Evolutionary conservation across 2,888 invertebrate species (phyloP), one percentile per base, ranked within the genome.

Genomic region (Cyaniris semiargus): DNA sequence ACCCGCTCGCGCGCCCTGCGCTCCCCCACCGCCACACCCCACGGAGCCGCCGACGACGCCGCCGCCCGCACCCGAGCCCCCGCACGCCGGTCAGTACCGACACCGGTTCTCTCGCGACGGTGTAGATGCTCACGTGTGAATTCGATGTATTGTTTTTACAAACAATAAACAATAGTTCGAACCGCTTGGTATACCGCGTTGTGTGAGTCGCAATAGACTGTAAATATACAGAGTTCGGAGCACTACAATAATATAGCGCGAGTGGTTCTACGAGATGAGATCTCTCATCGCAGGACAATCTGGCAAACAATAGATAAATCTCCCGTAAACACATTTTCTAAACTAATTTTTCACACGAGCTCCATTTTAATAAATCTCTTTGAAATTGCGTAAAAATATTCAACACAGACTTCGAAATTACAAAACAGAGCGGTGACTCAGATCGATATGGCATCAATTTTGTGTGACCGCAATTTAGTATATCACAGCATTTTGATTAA

Each of bases 11-110:
- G 88, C 89, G 86, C 89, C 89, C 83, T 88, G 91, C 90, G 90
- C 91, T 87, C 88, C 87, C 89, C 90, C 90, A 89, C 90, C 88
- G 82, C 83, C 87, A 87, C 89, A 90, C 89, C 84, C 86, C 88
- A 89, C 90, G 86, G 90, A 88, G 82, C 84, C 87, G 82, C 85
- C 89, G 78, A 79, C 83, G 80, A 82, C 85, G 83, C 82, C 85
- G 83, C 85, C 87, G 81, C 84, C 86, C 84, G 84, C 89, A 83
- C 85, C 87, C 84, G 84, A 86, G 83, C 84, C 87, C 85, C 85
- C 87, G 81, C 88, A 86, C 89, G 82, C 88, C 87, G 91, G 91
- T 91, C 89, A 91, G 92, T 92, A 88, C 80, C 77, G 56, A 31
- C 38, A 18, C 15, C 15, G 6, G 23, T 66, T 66, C 23, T 18